Conservation (phyloP, 2,113 vertebrate species). For the Podilymbus podiceps region DNA sequence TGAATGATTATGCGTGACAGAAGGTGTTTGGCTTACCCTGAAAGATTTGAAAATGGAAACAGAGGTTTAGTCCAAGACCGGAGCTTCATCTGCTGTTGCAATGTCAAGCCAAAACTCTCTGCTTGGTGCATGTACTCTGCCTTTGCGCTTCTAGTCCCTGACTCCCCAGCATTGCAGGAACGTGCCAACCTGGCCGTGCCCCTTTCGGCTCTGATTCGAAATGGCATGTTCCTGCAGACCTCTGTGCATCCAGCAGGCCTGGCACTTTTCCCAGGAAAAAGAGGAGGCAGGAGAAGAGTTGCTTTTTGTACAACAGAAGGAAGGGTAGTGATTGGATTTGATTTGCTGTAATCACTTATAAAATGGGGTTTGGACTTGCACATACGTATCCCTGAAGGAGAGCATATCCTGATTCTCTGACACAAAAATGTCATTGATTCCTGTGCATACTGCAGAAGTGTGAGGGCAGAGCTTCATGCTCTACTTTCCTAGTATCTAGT, state of each 20-base stretch:
- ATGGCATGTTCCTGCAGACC: background rate
- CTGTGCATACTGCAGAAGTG: background rate
- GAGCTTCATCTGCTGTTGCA: background rate
- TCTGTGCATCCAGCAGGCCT: background rate
- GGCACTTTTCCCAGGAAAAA: background rate
- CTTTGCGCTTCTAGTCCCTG: accelerated
- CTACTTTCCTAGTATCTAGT: background rate
- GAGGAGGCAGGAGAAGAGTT: background rate
- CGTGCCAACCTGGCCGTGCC: background rate
- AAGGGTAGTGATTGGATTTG: background rate
- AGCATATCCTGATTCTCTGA: background rate
- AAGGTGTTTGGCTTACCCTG: background rate
- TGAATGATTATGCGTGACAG: background rate
- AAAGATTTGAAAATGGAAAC: background rate
- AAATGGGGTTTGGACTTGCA: background rate
- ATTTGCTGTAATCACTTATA: background rate
- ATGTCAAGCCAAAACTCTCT: background rate
- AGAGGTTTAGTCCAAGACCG: background rate
- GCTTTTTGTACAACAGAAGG: background rate
- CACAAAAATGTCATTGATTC: background rate
- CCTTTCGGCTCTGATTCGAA: background rate
- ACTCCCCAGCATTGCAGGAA: background rate
- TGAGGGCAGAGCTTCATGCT: background rate
- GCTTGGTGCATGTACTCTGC: background rate
- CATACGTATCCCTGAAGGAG: background rate